phyloP scores from a whole-genome alignment of 2,888 invertebrate genomes.

The Parnassius mnemosyne region DNA sequence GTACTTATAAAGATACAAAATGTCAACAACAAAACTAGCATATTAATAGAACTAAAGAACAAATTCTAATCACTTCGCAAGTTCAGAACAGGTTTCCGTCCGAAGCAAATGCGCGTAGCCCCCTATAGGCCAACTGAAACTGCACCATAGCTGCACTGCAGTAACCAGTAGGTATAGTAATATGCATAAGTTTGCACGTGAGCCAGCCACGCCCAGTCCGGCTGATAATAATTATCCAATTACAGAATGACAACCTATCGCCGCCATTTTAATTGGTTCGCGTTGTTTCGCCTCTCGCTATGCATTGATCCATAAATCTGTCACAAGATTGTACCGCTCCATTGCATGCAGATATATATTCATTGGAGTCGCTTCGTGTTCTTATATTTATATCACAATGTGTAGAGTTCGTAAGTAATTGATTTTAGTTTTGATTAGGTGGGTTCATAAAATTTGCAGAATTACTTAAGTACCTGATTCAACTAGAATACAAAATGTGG shows the following conservation, averaged over 20 bases:
- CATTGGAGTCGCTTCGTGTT: slow-evolving; percentile 5
- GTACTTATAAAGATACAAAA: neutral
- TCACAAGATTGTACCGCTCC: slow-evolving; percentile 23
- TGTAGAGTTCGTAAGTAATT: too few relatives aligned
- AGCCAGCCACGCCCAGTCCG: slow-evolving; percentile 57
- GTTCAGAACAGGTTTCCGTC: slow-evolving; percentile 18
- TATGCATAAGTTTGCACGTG: slow-evolving; percentile 42
- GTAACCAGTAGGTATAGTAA: slow-evolving; percentile 24
- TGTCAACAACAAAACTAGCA: neutral
- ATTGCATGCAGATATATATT: slow-evolving; percentile 20
- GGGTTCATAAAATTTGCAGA: too few relatives aligned
- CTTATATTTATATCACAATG: slow-evolving; percentile 6
- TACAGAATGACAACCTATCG: slow-evolving; percentile 71
- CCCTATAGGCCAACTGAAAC: slow-evolving; percentile 4
- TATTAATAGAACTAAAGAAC: neutral
- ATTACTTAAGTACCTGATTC: too few relatives aligned
- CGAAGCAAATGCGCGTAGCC: slow-evolving; percentile 1
- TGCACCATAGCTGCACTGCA: slow-evolving; percentile 20
- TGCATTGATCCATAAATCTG: slow-evolving; percentile 55
- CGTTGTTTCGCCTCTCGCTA: slow-evolving; percentile 45
- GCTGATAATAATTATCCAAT: slow-evolving; percentile 78
- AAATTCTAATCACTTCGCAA: slow-evolving; percentile 7
- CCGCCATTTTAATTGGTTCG: slow-evolving; percentile 74
- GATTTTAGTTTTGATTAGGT: too few relatives aligned
- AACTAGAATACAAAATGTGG: too few relatives aligned